Evolutionary conservation across 2,797 vertebrate species (phyloP).

Genomic region (Enteromius thamalakanensis): DNA sequence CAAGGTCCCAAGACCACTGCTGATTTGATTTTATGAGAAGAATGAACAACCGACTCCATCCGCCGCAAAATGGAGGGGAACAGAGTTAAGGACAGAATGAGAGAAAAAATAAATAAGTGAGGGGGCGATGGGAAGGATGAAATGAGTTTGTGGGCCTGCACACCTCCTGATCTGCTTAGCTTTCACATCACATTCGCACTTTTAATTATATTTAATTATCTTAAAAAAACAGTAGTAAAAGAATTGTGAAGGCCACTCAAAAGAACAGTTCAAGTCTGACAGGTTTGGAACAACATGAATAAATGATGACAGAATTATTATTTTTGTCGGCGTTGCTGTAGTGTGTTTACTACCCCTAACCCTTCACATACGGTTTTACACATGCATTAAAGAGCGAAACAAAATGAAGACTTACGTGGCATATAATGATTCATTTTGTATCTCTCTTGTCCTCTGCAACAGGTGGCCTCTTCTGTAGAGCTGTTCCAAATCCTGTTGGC

Average conservation of each 20-base stretch:
- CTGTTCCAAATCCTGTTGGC: constrained; percentile 71
- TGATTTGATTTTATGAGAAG: constrained; percentile 51
- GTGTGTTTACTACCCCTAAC: not conserved
- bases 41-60: constrained; percentile 45
- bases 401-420: constrained; percentile 47
- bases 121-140: not conserved
- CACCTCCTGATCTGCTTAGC: not conserved
- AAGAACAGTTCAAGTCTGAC: not conserved
- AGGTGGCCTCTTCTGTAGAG: constrained; percentile 77
- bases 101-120: not conserved
- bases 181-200: not conserved
- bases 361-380: not conserved
- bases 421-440: constrained; percentile 45
- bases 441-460: constrained; percentile 63
- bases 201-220: constrained; percentile 1
- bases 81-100: constrained; percentile 1
- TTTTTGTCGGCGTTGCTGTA: not conserved
- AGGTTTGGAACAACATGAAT: not conserved
- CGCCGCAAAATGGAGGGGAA: constrained; percentile 11
- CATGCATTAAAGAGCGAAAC: not conserved
- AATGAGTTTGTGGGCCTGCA: not conserved
- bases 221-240: not conserved
- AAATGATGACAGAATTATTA: not conserved
- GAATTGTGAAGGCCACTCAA: not conserved
- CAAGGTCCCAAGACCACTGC: constrained; percentile 49